phyloP scores from a whole-genome alignment of 2,113 vertebrate genomes.

The Falco punctatus region DNA sequence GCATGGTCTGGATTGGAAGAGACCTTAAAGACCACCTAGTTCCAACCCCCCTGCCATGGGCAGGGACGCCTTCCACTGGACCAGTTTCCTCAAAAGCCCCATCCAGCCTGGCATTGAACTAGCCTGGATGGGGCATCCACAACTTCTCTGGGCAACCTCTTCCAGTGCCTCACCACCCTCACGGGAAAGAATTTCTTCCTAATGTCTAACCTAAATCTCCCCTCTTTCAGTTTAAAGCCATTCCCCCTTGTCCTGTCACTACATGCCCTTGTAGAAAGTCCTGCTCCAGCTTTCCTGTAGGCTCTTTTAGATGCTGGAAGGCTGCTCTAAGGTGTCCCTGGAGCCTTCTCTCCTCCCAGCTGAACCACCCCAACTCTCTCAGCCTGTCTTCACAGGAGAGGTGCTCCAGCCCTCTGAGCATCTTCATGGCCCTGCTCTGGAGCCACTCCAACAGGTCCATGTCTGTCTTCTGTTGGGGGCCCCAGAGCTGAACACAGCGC shows the following conservation, averaged over 20 bases:
- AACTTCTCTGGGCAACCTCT: neutral
- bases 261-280: neutral
- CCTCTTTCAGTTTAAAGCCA: neutral
- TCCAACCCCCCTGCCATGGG: neutral
- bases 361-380: neutral
- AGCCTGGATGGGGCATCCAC: neutral
- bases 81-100: neutral
- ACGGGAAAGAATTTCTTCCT: neutral
- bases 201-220: neutral
- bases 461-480: too few relatives aligned
- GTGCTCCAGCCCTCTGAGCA: neutral
- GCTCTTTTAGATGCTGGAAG: neutral
- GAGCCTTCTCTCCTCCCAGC: neutral
- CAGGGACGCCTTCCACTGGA: neutral
- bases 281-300: neutral
- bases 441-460: neutral
- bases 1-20: neutral
- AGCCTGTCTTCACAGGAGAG: neutral
- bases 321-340: fast-evolving
- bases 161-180: neutral
- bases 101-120: neutral
- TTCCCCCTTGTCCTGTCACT: neutral
- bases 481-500: neutral
- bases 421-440: neutral
- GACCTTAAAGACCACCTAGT: neutral